Evolutionary conservation across 2,888 invertebrate genomes (phyloP).

Genomic region (Caenorhabditis sp.): DNA sequence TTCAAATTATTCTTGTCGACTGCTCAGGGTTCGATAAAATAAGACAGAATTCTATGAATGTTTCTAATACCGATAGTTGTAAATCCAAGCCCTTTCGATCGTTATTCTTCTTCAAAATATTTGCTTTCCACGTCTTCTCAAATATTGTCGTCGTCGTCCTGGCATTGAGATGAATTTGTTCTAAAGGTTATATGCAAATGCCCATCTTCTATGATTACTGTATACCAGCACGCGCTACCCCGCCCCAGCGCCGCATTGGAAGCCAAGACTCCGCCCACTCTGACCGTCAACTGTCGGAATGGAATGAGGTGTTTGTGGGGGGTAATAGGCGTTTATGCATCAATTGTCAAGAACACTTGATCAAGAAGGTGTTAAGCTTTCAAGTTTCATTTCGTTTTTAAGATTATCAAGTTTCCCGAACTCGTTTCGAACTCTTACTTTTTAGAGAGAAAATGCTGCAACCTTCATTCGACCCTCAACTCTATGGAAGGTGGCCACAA

Average conservation of each 20-base stretch:
- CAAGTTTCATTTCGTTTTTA: neutral
- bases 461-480: conserved; percentile 57
- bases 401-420: neutral
- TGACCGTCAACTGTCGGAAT: conserved; percentile 11
- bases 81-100: conserved; percentile 25
- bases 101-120: conserved; percentile 30
- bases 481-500: conserved; percentile 60
- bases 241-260: conserved; percentile 43
- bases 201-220: conserved; percentile 33
- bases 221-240: conserved; percentile 19
- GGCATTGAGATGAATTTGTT: conserved; percentile 15
- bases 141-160: conserved; percentile 27
- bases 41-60: neutral
- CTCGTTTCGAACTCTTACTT: neutral
- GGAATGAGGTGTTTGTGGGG: conserved; percentile 21
- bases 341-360: conserved; percentile 40
- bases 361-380: conserved; percentile 9
- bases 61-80: conserved; percentile 1
- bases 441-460: conserved; percentile 66
- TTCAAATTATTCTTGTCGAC: neutral
- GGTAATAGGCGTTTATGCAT: conserved; percentile 33
- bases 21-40: neutral
- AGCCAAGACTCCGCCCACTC: conserved; percentile 26
- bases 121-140: conserved; percentile 41
- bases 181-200: conserved; percentile 54